Evolutionary conservation across 2,113 vertebrate species (phyloP), one percentile per base, ranked within the genome.

Genomic region (Apteryx mantelli): DNA sequence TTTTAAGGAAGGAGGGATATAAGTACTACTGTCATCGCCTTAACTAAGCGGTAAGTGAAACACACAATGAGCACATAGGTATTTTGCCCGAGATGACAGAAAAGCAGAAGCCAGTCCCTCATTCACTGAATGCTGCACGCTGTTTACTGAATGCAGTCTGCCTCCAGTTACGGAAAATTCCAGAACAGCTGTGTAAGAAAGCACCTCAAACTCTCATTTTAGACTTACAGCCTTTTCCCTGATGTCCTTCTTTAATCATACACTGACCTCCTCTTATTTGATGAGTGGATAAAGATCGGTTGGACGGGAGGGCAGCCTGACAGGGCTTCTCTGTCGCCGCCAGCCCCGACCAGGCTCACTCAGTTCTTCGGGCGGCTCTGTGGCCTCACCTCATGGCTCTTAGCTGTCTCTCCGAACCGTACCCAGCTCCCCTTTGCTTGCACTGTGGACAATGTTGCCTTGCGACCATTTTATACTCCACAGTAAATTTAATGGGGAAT

Each of bases 281-380:
- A 15, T 34, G 30, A 68, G 11, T 4, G 11, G 58, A 32, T 21
- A 53, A n/a, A 58, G 46, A 5, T 24, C 32, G 68, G 26, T 5
- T 9, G 32, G 40, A 4, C 4, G 17, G 11, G 21, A 88, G 36
- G 26, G 34, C 75, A 75, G 19, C 1, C 0, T 7, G 42, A 11
- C 63, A 46, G n/a, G 9, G 5, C 25, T 25, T 92, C 64, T 71
- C 50, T 40, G 64, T 11, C 18, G n/a, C 20, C 11, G 34, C 5
- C 56, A 73, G 28, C 55, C 81, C 73, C 34, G 79, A 19, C 34
- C 55, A 24, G 22, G 64, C 81, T 42, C 19, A 44, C 10, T n/a
- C 11, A 11, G 44, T 14, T 22, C 46, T 19, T 18, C 0, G 0
- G 50, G 36, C 30, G 7, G 22, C 11, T 10, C 30, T 26, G 16